Evolutionary conservation across 2,888 invertebrate genomes (phyloP), one percentile per base, ranked within the genome.

Genomic region (Helobdella robusta): DNA sequence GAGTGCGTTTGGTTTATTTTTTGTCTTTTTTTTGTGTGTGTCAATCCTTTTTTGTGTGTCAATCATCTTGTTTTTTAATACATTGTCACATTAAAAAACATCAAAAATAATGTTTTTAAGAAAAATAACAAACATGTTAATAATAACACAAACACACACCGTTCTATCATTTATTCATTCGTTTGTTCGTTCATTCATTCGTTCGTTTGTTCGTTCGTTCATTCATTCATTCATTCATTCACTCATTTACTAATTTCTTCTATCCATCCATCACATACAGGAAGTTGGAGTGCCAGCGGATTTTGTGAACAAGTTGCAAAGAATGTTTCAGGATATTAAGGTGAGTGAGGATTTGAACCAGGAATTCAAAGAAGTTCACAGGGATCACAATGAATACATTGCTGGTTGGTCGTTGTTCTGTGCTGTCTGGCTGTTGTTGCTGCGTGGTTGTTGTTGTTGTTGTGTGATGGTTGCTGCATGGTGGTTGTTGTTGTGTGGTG

Each of bases 221-320:
- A n/a, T n/a, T n/a, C n/a, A n/a, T n/a, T n/a, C n/a, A n/a, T n/a
- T n/a, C n/a, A n/a, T n/a, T n/a, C n/a, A n/a, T n/a, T n/a, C n/a
- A n/a, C n/a, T n/a, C n/a, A n/a, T n/a, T n/a, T n/a, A n/a, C n/a
- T n/a, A n/a, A n/a, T n/a, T n/a, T n/a, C 30, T 5, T 4, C 4
- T 4, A 54, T 23, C 11, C 4, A 8, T 4, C 15, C 25, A n/a
- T 5, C 4, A 5, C 15, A 18, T 90, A 59, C 83, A 94, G 72
- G 95, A 97, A 81, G 92, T 94, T 20, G 98, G 98, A 35, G 98
- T 99, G 97, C 98, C 98, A 2, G 95, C 97, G 0, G 98, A 99
- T 81, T 95, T 92, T 82, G 94, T 98, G 23, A 97, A 95, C 83
- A 95, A 97, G 81, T 82, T 98, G 74, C 93, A 92, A 8, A 84